These are phyloP conservation scores for Drosophila infuscata DNA, from an alignment of 2,888 invertebrate genomes.

Conservation along the genomic window DNA sequence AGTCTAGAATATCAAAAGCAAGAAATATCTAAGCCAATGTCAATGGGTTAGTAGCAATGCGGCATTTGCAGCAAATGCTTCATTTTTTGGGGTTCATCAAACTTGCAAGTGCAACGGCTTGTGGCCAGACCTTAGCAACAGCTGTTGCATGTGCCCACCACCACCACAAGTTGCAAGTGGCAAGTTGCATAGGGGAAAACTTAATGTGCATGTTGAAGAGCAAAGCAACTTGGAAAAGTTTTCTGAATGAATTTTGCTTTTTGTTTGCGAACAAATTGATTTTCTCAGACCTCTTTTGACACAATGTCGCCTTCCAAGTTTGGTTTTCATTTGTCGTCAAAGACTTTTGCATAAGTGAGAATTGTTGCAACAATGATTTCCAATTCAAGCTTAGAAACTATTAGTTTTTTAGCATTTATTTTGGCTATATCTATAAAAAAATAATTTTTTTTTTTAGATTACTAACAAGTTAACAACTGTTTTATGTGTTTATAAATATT, in stretches of 20 bases:
- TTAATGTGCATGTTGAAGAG: slow-evolving; percentile 11
- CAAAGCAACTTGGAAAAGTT: slow-evolving; percentile 15
- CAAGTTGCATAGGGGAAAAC: slow-evolving; percentile 12
- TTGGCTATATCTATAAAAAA: background rate
- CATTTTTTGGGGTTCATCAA: slow-evolving; percentile 22
- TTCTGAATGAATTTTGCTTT: background rate
- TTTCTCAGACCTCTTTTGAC: slow-evolving; percentile 8
- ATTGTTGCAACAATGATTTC: background rate
- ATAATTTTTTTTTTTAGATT: background rate
- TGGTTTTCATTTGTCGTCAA: slow-evolving; percentile 8
- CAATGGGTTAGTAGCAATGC: slow-evolving; percentile 52
- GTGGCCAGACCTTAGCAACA: slow-evolving; percentile 10
- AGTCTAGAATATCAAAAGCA: slow-evolving; percentile 21
- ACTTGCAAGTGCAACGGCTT: slow-evolving; percentile 23
- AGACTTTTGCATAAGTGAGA: background rate
- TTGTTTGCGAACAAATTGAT: slow-evolving; percentile 6
- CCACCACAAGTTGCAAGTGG: background rate
- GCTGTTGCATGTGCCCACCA: slow-evolving; percentile 37
- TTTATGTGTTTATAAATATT: background rate
- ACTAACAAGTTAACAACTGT: background rate
- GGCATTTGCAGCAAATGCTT: slow-evolving; percentile 19
- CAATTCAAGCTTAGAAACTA: background rate
- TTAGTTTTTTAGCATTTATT: background rate
- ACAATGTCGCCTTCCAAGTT: background rate
- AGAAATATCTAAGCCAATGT: slow-evolving; percentile 48